phyloP scores from a whole-genome alignment of 2,888 invertebrate species.

The Cenopis cana region DNA sequence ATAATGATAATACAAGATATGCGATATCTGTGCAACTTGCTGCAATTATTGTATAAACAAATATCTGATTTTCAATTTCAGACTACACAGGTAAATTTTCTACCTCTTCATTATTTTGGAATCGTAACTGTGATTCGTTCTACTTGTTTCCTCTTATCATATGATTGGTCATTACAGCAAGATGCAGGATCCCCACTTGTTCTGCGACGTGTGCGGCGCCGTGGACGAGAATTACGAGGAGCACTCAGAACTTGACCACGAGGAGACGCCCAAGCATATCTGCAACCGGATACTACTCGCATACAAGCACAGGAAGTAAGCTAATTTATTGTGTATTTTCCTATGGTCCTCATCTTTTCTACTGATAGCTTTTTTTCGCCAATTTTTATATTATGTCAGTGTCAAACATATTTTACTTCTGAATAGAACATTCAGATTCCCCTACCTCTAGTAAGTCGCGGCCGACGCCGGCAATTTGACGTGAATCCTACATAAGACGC shows the following conservation, averaged over 20 bases:
- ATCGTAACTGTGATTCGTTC: neutral
- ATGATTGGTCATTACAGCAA: constrained; percentile 4
- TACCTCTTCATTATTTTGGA: neutral
- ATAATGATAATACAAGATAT: neutral
- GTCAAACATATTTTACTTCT: too few species aligned
- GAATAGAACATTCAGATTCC: too few species aligned
- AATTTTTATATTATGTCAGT: too few species aligned
- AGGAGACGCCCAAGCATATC: constrained; percentile 32
- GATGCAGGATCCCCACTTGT: constrained; percentile 14
- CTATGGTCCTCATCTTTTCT: too few species aligned
- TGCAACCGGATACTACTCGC: constrained; percentile 22
- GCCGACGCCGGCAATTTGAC: too few species aligned
- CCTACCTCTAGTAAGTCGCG: too few species aligned
- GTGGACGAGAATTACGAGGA: constrained; percentile 31
- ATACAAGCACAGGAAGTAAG: constrained; percentile 37
- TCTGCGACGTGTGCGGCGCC: constrained; percentile 24
- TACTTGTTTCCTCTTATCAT: too few species aligned
- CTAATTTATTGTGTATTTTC: neutral
- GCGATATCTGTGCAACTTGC: neutral
- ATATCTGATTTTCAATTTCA: neutral
- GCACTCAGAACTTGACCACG: constrained; percentile 10
- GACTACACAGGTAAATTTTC: neutral
- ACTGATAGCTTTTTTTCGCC: too few species aligned
- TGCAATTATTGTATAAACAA: neutral
- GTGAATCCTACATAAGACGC: too few species aligned